Evolutionary conservation across 2,888 invertebrate genomes (phyloP), one percentile per base, ranked within the genome.

Genomic region (Leucoma salicis): DNA sequence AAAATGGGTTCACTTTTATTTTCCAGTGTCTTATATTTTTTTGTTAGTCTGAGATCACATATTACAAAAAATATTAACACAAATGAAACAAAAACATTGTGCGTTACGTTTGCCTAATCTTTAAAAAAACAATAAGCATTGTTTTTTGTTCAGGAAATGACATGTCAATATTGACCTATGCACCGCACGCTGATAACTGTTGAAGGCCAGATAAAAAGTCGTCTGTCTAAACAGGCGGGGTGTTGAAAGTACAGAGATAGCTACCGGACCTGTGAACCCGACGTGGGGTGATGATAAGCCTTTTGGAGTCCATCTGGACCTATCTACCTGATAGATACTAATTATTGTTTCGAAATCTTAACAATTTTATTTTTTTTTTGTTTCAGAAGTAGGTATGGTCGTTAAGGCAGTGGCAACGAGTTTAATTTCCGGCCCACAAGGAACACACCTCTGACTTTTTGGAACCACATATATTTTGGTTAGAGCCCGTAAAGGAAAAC

Each of bases 181-280:
- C 1, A 31, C 39, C 28, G 28, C 28, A 32, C 32, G 14, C 21
- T n/a, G 49, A 46, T 45, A 52, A 42, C 24, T 14, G 37, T 38
- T 33, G 44, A 57, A 58, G 55, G 58, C 41, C 54, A 46, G 37
- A 14, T 44, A 44, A 36, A 14, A 12, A 28, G n/a, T 33, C 35
- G 35, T 18, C 21, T 18, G 28, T 28, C 6, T 15, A 35, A 25
- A 35, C 33, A n/a, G 14, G 11, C 24, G 7, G 18, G 2, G 25
- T 5, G 13, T 18, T 6, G 21, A n/a, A n/a, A 28, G 29, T 14
- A 18, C 14, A 18, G 29, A 35, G 13, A 1, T 24, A 33, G 15
- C 33, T 38, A 13, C 4, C 32, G 32, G 32, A 33, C 36, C 16
- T 14, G 18, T 31, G 32, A 31, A 35, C 36, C 32, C 29, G 15